phyloP scores from a whole-genome alignment of 2,113 vertebrate genomes.

The Indri indri region DNA sequence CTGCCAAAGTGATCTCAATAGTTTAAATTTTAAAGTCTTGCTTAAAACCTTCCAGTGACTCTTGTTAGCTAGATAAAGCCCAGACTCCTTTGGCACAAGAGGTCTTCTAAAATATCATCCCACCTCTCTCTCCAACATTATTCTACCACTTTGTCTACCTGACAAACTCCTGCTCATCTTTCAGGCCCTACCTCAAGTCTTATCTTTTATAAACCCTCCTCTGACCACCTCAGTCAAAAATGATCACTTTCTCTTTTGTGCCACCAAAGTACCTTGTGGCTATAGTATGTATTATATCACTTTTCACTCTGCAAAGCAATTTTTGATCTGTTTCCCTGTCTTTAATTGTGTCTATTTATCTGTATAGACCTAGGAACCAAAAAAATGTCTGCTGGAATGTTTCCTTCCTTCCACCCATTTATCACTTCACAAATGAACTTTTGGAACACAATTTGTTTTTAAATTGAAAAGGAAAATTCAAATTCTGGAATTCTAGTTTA shows the following conservation, averaged over 20 bases:
- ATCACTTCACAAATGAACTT: not conserved
- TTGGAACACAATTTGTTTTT: not conserved
- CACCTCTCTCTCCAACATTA: not conserved
- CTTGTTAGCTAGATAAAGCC: not conserved
- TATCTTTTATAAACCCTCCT: not conserved
- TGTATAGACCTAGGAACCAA: not conserved
- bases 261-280: not conserved
- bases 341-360: not conserved
- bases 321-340: not conserved
- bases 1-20: not conserved
- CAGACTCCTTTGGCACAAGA: not conserved
- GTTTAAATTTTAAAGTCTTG: not conserved
- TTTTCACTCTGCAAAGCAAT: not conserved
- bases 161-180: not conserved
- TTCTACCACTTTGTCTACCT: not conserved
- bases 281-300: not conserved
- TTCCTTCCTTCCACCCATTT: not conserved
- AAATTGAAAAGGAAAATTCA: conserved; percentile 2
- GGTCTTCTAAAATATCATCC: not conserved
- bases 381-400: not conserved
- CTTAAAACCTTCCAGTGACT: not conserved
- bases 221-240: not conserved
- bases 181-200: not conserved
- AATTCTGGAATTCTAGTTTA: conserved; percentile 13
- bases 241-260: not conserved